Base-by-base conservation (phyloP, 2,888 invertebrate species). In the Drosophila ezoana region DNA sequence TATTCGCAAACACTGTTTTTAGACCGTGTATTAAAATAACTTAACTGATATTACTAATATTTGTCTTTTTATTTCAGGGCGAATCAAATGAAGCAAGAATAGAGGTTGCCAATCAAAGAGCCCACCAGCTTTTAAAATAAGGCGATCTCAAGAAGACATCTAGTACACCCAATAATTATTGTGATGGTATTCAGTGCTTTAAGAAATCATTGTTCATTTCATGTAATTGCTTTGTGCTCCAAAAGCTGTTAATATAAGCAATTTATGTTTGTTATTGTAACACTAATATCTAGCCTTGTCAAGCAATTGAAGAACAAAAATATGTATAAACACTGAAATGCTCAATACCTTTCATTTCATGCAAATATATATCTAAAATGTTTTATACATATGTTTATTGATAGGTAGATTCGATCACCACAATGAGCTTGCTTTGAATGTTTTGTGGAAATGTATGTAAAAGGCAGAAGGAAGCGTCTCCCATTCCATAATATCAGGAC, bases 1-100 rank as follows among this genome's bases (percentile, higher is more conserved):
- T 28, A 2, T 28, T 28, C 8, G 8, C 28, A 28, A 28, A 28
- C 8, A 8, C 8, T 28, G 8, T 28, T 2, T 2, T 28, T 6
- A 23, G 6, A 23, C 23, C 23, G 23, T 8, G 6, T 23, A 23
- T 23, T 23, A 23, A 14, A 14, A 2, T 14, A 38, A 6, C 2
- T n/a, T 14, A n/a, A 1, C 2, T n/a, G 14, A 9, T 10, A 16
- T 16, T 4, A 48, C 18, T 35, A 35, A 48, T 4, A 13, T 2
- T 33, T 37, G 4, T 10, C 28, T 54, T 52, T 54, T 53, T 73
- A 61, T 57, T 33, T 2, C 92, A 95, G 95, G 97, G 96, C 89
- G 96, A 96, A 93, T 97, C 98, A 89, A 98, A 98, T 94, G 97
- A 98, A 94, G 96, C 96, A 91, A 96, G 98, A 94, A 98, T 98